A percentile compares a stretch with the other conserved stretches of the same genome.
phyloP scores from a whole-genome alignment of 1,140 invertebrate species.

The Samia ricini region DNA sequence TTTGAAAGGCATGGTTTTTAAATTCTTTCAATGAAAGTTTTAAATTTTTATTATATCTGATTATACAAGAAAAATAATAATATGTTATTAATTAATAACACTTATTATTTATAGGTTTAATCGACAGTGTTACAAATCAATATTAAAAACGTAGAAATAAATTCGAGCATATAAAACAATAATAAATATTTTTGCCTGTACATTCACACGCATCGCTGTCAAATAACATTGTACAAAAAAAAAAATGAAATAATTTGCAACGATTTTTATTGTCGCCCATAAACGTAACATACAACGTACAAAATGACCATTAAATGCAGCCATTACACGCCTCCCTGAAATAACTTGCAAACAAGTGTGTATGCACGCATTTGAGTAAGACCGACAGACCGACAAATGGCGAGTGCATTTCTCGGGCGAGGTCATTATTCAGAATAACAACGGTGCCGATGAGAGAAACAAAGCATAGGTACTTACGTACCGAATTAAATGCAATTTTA shows the following conservation, averaged over 20 bases:
- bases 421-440: background rate
- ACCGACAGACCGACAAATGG: background rate
- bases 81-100: no score
- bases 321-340: conserved; percentile 56
- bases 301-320: conserved; percentile 51
- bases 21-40: no score
- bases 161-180: background rate
- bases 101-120: no score
- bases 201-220: background rate
- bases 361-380: conserved; percentile 18
- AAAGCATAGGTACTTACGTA: background rate
- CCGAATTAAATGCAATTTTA: background rate
- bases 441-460: background rate
- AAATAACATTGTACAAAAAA: conserved; percentile 23
- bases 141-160: no score
- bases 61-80: no score
- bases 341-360: conserved; percentile 52
- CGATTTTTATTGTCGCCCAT: conserved; percentile 50
- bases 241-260: conserved; percentile 30
- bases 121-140: no score
- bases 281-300: conserved; percentile 36
- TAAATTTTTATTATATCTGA: no score
- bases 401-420: background rate
- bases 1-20: no score
- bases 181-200: background rate